phyloP scores from a whole-genome alignment of 2,797 vertebrate genomes.

The Echiichthys vipera region DNA sequence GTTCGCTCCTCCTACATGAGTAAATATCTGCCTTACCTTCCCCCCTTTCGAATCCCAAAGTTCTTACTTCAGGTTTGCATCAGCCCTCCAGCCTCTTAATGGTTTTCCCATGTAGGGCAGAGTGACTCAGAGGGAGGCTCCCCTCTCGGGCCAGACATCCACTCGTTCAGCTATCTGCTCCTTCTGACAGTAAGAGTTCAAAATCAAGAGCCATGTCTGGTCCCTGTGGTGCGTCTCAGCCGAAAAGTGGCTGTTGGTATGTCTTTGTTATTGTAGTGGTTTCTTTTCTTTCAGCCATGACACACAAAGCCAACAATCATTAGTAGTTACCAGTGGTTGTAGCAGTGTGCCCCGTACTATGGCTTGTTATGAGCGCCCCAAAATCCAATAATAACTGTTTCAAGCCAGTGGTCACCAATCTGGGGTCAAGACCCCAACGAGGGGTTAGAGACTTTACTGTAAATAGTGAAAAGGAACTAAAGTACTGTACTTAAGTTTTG shows the following conservation, averaged over 20 bases:
- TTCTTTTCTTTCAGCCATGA: background rate
- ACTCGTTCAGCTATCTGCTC: constrained; percentile 17
- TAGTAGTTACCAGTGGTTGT: too few relatives aligned
- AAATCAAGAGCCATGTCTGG: background rate
- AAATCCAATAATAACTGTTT: background rate
- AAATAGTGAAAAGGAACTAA: background rate
- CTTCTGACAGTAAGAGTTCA: constrained; percentile 6
- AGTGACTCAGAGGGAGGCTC: constrained; percentile 68
- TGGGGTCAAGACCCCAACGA: background rate
- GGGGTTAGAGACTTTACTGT: background rate
- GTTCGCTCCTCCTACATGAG: background rate
- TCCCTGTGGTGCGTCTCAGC: background rate
- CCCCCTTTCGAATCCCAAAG: background rate
- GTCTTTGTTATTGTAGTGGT: background rate
- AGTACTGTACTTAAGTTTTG: background rate
- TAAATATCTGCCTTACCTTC: background rate
- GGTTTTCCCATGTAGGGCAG: constrained; percentile 44
- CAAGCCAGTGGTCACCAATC: background rate
- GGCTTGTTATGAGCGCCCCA: background rate
- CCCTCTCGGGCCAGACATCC: constrained; percentile 8
- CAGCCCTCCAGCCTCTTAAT: constrained; percentile 29
- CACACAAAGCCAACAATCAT: background rate
- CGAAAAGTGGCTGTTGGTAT: background rate
- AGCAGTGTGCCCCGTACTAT: background rate
- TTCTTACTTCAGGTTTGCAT: constrained; percentile 52